Conservation (phyloP, 1,140 invertebrate genomes). For the Hormaphis cornu region DNA sequence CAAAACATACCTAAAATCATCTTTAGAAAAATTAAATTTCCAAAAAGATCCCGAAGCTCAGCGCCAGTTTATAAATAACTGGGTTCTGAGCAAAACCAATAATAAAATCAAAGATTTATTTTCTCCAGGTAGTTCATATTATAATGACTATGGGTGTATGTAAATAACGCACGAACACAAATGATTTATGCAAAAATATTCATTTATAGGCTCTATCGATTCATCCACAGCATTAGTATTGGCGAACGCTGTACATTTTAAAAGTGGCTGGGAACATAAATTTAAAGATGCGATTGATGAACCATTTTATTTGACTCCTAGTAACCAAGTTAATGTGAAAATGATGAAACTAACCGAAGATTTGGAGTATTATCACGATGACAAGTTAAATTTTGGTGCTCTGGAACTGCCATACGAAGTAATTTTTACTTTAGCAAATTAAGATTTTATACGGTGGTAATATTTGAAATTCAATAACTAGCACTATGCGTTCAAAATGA, state of each 20-base stretch:
- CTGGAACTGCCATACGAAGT: constrained; percentile 52
- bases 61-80: neutral
- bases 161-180: too few relatives aligned
- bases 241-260: constrained; percentile 78
- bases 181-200: constrained; percentile 1
- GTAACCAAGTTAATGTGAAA: constrained; percentile 46
- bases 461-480: neutral
- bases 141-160: too few relatives aligned
- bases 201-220: constrained; percentile 46
- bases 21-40: neutral
- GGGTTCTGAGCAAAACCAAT: constrained; percentile 15
- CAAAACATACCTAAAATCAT: neutral
- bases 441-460: neutral
- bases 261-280: constrained; percentile 55
- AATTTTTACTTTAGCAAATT: constrained; percentile 27
- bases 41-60: neutral
- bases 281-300: constrained; percentile 46
- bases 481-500: constrained; percentile 8
- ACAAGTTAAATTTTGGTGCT: constrained; percentile 44
- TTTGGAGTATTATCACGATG: constrained; percentile 45
- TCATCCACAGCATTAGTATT: constrained; percentile 54
- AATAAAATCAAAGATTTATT: constrained; percentile 19
- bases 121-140: neutral
- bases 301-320: constrained; percentile 46
- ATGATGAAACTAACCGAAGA: constrained; percentile 54